Evolutionary conservation across 2,113 vertebrate genomes (phyloP), one percentile per base, ranked within the genome.

Genomic region (Okapia johnstoni): DNA sequence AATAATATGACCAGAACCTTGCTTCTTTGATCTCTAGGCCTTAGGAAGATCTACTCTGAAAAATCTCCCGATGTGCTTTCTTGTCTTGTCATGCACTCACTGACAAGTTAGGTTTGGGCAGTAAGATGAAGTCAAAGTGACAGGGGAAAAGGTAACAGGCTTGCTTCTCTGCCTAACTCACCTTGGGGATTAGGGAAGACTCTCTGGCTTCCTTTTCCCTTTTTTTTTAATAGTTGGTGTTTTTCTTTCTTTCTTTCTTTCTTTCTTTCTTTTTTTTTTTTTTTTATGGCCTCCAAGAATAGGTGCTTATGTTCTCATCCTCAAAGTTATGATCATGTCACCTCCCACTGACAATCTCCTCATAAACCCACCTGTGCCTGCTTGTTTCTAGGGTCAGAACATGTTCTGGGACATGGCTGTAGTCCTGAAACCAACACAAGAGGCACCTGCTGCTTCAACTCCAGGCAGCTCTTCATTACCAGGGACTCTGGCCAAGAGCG

Each of bases 341-440:
- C 14, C 3, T 30, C 7, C 63, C 28, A 33, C n/a, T 15, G 2
- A 60, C 40, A 73, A 11, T 79, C 52, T 60, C 36, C 43, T 90
- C 33, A 5, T 85, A 95, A 94, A 70, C n/a, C 7, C 60, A 58
- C 54, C 43, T 88, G 1, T 95, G n/a, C 25, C 61, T 92, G 11
- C 96, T 97, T 97, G 21, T 95, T 89, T 97, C 52, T 88, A 98
- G 98, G 94, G 85, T 73, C 93, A 92, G 91, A 94, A 84, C 13
- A 10, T 95, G 50, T 94, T 97, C 88, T 97, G 94, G 97, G 94
- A 98, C 85, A 84, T 97, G 97, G 97, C 97, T 4, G 81, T 97
- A 4, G 54, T 96, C 9, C 93, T 98, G 26, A 96, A 93, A 89
- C 85, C 97, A 95, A 63, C 91, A 13, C 95, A 91, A 70, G 95